Evolutionary conservation across 2,797 vertebrate species (phyloP).

Genomic region (Gallinago stenura): DNA sequence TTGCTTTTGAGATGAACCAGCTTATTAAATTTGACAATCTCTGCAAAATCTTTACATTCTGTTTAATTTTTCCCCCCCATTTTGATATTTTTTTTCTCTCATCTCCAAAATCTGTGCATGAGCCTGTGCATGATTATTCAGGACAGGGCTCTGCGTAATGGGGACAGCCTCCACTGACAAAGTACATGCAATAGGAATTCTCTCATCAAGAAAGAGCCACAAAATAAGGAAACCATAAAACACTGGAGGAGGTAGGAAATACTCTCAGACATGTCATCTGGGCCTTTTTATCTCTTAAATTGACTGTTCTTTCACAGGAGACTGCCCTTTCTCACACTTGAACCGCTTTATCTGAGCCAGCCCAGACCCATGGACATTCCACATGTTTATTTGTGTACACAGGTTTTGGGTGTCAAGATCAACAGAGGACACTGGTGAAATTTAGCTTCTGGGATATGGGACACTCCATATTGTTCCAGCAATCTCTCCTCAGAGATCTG

Average conservation of each 20-base stretch:
- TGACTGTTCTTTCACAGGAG: not conserved
- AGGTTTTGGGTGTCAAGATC: rapidly evolving
- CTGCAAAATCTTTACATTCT: not conserved
- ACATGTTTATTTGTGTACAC: rapidly evolving
- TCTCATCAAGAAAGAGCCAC: not conserved
- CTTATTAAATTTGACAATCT: not conserved
- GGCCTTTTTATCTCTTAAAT: not conserved
- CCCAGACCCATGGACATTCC: not conserved
- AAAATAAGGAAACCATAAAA: not conserved
- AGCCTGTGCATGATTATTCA: not conserved
- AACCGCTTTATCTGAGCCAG: not conserved
- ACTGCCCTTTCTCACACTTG: not conserved
- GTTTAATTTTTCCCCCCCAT: not conserved
- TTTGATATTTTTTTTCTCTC: not conserved
- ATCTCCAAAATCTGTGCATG: not conserved
- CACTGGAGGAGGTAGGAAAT: not conserved
- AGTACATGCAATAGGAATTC: not conserved
- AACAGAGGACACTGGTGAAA: not conserved
- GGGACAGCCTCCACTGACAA: not conserved
- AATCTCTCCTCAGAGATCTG: not conserved
- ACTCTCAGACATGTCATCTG: not conserved
- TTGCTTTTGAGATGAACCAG: not conserved
- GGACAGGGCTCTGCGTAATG: not conserved
- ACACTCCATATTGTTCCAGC: not conserved
- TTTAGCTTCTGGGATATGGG: not conserved